phyloP scores from a whole-genome alignment of 2,888 invertebrate species.

The Artemia sinica region DNA sequence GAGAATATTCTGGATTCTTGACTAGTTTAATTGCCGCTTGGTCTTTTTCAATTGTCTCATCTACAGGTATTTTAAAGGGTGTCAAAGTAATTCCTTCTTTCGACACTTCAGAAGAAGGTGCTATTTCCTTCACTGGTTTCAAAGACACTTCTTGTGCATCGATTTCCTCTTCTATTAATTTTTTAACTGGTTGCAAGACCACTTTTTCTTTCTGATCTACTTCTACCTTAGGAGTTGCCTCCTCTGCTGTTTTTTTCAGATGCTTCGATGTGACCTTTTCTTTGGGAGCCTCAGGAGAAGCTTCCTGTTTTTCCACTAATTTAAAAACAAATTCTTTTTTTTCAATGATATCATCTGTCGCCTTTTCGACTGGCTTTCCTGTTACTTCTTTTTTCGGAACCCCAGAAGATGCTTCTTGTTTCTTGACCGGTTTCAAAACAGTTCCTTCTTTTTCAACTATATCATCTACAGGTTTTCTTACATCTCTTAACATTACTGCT shows the following conservation, averaged over 20 bases:
- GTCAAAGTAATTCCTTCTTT: constrained; percentile 30
- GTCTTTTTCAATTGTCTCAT: no score
- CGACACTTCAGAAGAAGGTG: constrained; percentile 26
- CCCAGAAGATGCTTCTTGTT: constrained; percentile 25
- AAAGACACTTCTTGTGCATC: constrained; percentile 23
- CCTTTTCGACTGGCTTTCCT: neutral
- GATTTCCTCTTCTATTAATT: neutral
- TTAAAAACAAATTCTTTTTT: no score
- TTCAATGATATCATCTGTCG: no score
- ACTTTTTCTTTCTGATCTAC: constrained; percentile 27
- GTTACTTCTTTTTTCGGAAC: neutral
- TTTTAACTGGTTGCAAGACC: neutral
- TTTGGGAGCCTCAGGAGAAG: neutral
- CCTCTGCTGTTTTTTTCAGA: no score
- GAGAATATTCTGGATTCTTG: neutral
- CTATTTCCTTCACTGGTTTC: constrained; percentile 25
- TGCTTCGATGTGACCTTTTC: no score
- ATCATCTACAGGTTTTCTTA: neutral
- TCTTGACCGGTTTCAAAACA: constrained; percentile 29
- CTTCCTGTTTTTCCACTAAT: no score
- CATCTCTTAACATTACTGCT: no score
- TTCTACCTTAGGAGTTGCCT: neutral
- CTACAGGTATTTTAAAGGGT: constrained; percentile 19
- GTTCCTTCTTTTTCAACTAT: constrained; percentile 27
- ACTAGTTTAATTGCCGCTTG: no score